These are phyloP conservation scores for Enteromius paludinosus DNA, from an alignment of 2,797 vertebrate species.

Conservation along the genomic window DNA sequence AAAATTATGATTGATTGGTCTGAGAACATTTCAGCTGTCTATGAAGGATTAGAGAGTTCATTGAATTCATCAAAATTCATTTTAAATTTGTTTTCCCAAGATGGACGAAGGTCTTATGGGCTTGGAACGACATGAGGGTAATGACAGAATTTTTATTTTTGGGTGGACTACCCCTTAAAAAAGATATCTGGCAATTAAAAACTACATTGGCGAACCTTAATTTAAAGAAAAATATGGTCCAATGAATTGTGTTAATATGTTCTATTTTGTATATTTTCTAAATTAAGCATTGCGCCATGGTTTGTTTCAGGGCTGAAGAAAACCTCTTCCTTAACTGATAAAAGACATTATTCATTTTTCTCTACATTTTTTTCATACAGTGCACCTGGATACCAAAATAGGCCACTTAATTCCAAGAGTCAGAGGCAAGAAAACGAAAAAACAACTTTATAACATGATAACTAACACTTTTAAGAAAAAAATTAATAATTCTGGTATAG, in stretches of 20 bases:
- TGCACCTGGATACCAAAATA: not conserved
- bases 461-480: not conserved
- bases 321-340: conserved; percentile 10
- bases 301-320: not conserved
- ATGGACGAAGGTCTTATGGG: not conserved
- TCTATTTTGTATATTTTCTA: not conserved
- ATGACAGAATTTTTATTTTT: not conserved
- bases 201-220: not conserved
- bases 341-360: not conserved
- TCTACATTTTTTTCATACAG: not conserved
- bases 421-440: not conserved
- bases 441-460: not conserved
- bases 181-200: not conserved
- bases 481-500: not conserved
- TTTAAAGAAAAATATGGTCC: not conserved
- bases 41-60: not conserved
- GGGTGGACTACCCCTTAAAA: not conserved
- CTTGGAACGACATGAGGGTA: not conserved
- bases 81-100: not conserved
- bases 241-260: not conserved
- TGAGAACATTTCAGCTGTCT: no score
- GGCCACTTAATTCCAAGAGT: not conserved
- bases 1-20: no score
- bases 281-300: not conserved
- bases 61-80: not conserved